phyloP scores from a whole-genome alignment of 2,888 invertebrate genomes.

The Byasa hedistus region DNA sequence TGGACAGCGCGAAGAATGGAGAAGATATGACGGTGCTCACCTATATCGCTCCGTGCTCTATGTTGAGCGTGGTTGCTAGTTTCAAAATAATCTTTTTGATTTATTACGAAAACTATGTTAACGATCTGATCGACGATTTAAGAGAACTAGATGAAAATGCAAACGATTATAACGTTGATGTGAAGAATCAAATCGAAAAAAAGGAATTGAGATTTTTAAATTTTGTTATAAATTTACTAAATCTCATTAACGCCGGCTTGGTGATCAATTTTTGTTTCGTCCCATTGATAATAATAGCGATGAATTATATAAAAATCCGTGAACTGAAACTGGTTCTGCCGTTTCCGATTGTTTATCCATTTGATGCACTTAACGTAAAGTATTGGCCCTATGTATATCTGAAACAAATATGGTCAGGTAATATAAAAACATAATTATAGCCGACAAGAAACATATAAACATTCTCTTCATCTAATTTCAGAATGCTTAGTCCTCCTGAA shows the following conservation, averaged over 20 bases:
- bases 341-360: slow-evolving; percentile 46
- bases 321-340: slow-evolving; percentile 46
- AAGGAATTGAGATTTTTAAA: slow-evolving; percentile 36
- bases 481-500: slow-evolving; percentile 46
- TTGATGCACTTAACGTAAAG: slow-evolving; percentile 43
- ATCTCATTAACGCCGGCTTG: slow-evolving; percentile 41
- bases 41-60: slow-evolving; percentile 43
- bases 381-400: slow-evolving; percentile 49
- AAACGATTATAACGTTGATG: slow-evolving; percentile 29
- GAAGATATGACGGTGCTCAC: slow-evolving; percentile 44
- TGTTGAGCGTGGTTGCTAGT: slow-evolving; percentile 38
- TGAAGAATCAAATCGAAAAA: slow-evolving; percentile 33
- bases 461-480: slow-evolving; percentile 34
- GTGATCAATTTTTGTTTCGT: slow-evolving; percentile 43
- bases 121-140: slow-evolving; percentile 36
- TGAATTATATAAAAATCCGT: slow-evolving; percentile 43
- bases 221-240: slow-evolving; percentile 30
- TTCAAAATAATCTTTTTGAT: slow-evolving; percentile 40
- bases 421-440: not conserved
- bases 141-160: slow-evolving; percentile 39
- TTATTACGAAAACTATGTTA: slow-evolving; percentile 36
- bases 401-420: slow-evolving; percentile 52
- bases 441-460: not conserved
- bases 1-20: slow-evolving; percentile 36
- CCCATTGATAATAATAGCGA: slow-evolving; percentile 43